Percentiles rank a stretch among this genome's conserved stretches.
Evolutionary conservation across 2,797 vertebrate genomes (phyloP).

Genomic region (Cossypha heuglini): DNA sequence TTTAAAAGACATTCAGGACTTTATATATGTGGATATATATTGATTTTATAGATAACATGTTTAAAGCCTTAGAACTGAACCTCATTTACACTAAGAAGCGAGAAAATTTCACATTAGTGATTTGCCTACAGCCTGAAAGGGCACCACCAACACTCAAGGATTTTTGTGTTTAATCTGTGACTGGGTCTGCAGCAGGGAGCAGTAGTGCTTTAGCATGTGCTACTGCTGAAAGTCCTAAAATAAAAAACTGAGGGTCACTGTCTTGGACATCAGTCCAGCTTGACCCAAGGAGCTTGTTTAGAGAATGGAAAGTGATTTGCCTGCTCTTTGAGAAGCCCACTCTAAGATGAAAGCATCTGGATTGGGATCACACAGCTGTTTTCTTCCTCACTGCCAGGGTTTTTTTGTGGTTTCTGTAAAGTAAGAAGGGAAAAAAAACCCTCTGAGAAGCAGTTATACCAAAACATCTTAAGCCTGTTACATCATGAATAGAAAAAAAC

Average conservation of each 20-base stretch:
- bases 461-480: constrained; percentile 31
- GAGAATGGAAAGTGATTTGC: neutral
- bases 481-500: neutral
- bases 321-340: neutral
- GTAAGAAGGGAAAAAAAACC: neutral
- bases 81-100: neutral
- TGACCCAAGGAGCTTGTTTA: neutral
- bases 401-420: neutral
- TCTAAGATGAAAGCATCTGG: neutral
- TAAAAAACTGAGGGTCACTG: neutral
- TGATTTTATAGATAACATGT: neutral
- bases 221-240: neutral
- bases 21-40: neutral
- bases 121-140: neutral
- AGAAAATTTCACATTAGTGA: neutral
- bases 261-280: neutral
- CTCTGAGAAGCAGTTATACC: neutral
- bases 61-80: neutral
- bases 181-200: neutral
- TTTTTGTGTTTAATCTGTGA: neutral
- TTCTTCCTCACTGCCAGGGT: neutral
- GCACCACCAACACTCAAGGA: neutral
- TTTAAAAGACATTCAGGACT: neutral
- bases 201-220: neutral
- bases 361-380: neutral